Conservation (phyloP, 2,888 invertebrate species). For the Gortyna flavago region DNA sequence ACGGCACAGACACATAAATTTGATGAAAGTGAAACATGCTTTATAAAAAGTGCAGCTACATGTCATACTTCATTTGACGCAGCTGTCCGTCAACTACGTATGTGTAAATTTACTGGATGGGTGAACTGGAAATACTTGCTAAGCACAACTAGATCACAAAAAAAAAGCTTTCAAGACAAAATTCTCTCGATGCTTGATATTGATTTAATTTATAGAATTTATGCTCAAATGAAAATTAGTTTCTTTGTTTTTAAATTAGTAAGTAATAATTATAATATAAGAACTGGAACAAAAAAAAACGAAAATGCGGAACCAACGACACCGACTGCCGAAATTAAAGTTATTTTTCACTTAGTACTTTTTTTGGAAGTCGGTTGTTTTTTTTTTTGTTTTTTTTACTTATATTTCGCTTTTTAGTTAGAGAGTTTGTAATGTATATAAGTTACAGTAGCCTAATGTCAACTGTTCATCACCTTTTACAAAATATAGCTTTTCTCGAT, state of each 20-base stretch:
- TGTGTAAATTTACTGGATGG: conserved; percentile 21
- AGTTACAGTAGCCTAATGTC: too few relatives aligned
- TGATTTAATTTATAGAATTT: neutral
- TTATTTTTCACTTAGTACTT: too few relatives aligned
- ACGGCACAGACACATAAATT: conserved; percentile 52
- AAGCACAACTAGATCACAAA: neutral
- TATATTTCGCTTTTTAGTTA: too few relatives aligned
- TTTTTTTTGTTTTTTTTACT: too few relatives aligned
- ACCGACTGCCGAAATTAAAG: too few relatives aligned
- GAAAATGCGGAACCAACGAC: too few relatives aligned
- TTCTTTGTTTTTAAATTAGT: neutral
- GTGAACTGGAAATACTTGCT: conserved; percentile 27
- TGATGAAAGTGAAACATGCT: conserved; percentile 44
- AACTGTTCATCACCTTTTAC: too few relatives aligned
- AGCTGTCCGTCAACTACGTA: conserved; percentile 10
- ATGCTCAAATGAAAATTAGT: neutral
- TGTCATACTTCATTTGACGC: conserved; percentile 9
- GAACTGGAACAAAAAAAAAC: too few relatives aligned
- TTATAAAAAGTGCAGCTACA: conserved; percentile 20
- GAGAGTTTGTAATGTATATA: too few relatives aligned
- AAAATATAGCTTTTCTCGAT: too few relatives aligned
- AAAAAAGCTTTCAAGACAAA: neutral
- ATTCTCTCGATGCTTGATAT: neutral
- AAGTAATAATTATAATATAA: too few relatives aligned
- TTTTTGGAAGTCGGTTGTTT: too few relatives aligned